Percentiles rank a stretch among this genome's conserved stretches.
Evolutionary conservation across 2,797 vertebrate species (phyloP).

Genomic region (Gymnoscopelus microlampas): DNA sequence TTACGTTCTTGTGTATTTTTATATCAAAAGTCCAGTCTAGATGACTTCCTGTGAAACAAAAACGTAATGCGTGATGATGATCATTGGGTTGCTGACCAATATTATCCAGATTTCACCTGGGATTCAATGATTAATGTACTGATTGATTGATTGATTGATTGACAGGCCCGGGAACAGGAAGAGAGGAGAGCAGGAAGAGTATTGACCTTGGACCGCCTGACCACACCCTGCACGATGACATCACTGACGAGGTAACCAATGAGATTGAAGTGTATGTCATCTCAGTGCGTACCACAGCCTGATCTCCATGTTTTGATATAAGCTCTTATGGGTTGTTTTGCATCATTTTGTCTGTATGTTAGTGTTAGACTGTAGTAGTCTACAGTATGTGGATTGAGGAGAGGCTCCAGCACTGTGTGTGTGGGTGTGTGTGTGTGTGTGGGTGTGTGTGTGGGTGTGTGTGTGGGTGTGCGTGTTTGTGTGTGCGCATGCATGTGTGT

Average conservation of each 20-base stretch:
- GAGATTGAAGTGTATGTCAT: not conserved
- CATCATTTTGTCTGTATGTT: too few relatives aligned
- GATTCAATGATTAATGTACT: not conserved
- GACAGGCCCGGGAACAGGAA: constrained; percentile 65
- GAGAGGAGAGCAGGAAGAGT: constrained; percentile 88
- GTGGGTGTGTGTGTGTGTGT: too few relatives aligned
- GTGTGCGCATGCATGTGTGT: not conserved
- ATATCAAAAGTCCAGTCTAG: too few relatives aligned
- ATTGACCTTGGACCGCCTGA: constrained; percentile 89
- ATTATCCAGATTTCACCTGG: not conserved
- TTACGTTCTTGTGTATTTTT: too few relatives aligned
- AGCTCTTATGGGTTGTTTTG: too few relatives aligned
- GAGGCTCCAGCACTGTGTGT: too few relatives aligned
- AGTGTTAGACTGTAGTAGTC: too few relatives aligned
- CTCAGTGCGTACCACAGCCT: too few relatives aligned
- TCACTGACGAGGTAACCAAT: constrained; percentile 86
- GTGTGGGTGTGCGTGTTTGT: not conserved
- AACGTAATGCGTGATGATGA: not conserved
- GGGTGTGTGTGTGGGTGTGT: too few relatives aligned
- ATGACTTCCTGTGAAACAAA: too few relatives aligned
- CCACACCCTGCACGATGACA: constrained; percentile 87
- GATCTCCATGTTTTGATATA: too few relatives aligned
- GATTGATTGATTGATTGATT: constrained; percentile 18
- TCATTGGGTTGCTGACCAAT: not conserved
- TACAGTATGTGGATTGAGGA: too few relatives aligned